Base-by-base conservation (phyloP, 1,140 invertebrate species). In the Steinernema feltiae region DNA sequence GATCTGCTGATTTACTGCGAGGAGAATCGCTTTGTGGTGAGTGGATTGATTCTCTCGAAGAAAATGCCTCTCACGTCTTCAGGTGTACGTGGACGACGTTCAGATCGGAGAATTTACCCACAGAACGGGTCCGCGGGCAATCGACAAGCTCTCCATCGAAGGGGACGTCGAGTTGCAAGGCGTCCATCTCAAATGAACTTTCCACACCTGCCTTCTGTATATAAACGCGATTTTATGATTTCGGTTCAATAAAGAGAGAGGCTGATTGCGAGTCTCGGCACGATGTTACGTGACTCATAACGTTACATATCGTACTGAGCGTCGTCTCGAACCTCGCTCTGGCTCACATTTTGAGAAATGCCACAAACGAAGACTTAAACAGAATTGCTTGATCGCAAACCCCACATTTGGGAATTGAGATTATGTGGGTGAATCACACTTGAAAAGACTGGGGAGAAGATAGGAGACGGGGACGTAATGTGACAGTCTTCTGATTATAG, bases 161-260 rank as follows among this genome's bases (percentile, higher is more conserved):
- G 84, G 84, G 18, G 85, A 86, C 74, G 69, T 85, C 24, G 78
- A 83, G 1, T 69, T 85, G n/a, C 84, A 86, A 70, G 84, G 84
- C 30, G 75, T 81, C 69, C 80, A 81, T 69, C 70, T 81, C 3
- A 81, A 81, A 41, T 81, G 53, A 77, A 71, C 7, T 24, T 35
- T 71, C 15, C 12, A 41, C 7, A n/a, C n/a, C n/a, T 18, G 35
- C 35, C 18, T 41, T 71, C 30, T 71, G 70, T 71, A 71, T 32
- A 71, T 32, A 35, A 31, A 24, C 29, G n/a, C n/a, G n/a, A n/a
- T n/a, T n/a, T n/a, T n/a, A n/a, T n/a, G n/a, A n/a, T n/a, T n/a
- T n/a, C n/a, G n/a, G n/a, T n/a, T 41, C 35, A 18, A 41, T 41
- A 41, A 41, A 18, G n/a, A n/a, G n/a, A n/a, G n/a, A n/a, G n/a